phyloP scores from a whole-genome alignment of 2,113 vertebrate species.

The Anhinga rufa region DNA sequence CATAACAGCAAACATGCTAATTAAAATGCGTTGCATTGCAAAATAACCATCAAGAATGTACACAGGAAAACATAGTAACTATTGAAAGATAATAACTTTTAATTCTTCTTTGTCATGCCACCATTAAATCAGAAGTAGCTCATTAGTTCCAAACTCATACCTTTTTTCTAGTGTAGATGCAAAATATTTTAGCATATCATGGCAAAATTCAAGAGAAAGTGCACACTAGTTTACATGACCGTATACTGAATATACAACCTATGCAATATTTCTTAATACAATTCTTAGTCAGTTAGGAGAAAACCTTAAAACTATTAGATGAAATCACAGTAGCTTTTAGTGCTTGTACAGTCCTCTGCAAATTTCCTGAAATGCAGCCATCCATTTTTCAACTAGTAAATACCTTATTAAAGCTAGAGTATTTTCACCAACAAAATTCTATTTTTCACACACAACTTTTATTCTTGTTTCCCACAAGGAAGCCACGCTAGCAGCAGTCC shows the following conservation, averaged over 20 bases:
- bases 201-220: background rate
- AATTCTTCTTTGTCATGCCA: background rate
- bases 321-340: background rate
- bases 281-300: background rate
- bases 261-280: background rate
- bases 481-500: accelerated
- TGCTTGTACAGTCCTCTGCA: background rate
- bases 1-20: background rate
- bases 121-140: background rate
- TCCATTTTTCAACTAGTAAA: background rate
- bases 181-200: background rate
- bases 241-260: background rate
- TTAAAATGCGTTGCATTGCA: background rate
- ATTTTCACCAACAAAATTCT: background rate
- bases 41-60: background rate
- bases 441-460: background rate
- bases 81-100: background rate
- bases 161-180: background rate
- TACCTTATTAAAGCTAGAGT: background rate
- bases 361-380: background rate
- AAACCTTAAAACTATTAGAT: background rate
- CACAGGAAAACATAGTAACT: background rate
- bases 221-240: background rate
- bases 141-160: background rate
- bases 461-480: background rate